Evolutionary conservation across 2,888 invertebrate species (phyloP), one percentile per base, ranked within the genome.

Genomic region (Desoria tigrina): DNA sequence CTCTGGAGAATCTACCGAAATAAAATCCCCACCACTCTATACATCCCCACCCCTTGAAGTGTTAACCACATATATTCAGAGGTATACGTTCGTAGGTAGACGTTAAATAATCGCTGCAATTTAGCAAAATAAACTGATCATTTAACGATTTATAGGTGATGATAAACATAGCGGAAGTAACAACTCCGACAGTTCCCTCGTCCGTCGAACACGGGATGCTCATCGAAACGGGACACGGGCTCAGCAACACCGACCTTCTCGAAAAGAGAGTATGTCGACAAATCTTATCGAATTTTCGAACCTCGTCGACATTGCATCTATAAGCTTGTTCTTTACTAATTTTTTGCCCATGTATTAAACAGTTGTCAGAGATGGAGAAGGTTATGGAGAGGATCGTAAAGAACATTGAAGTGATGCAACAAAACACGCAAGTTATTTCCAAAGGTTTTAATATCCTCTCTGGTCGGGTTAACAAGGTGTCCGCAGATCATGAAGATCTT

Each of bases 351-450:
- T n/a, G n/a, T n/a, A n/a, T 51, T 51, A 6, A 14, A 18, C 27
- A 68, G 55, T 42, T 71, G 37, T 27, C 42, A 7, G 67, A 69
- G 23, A 23, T 69, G 32, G 66, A 66, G 24, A 39, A 60, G n/a
- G 57, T 65, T 9, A 61, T 69, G 14, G 27, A 51, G 4, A 63
- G 65, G 24, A 65, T 69, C 63, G 61, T 59, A 53, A 66, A 61
- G 57, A 69, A 69, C 53, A 63, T 72, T 45, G 72, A 72, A 59
- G 67, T 69, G 28, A 42, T 72, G 32, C 72, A 69, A 49, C 69
- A 69, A 65, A 72, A 69, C 59, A 69, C 66, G 14, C 69, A 72
- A 63, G 72, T 72, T 1, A 72, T 72, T 58, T 72, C 72, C 2
- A 72, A 72, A 56, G 72, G 72, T 9, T 72, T 72, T 51, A 69